Percentiles rank a stretch among this genome's conserved stretches.
Conservation (phyloP, 2,888 invertebrate species). For the Sminthurides aquaticus region DNA sequence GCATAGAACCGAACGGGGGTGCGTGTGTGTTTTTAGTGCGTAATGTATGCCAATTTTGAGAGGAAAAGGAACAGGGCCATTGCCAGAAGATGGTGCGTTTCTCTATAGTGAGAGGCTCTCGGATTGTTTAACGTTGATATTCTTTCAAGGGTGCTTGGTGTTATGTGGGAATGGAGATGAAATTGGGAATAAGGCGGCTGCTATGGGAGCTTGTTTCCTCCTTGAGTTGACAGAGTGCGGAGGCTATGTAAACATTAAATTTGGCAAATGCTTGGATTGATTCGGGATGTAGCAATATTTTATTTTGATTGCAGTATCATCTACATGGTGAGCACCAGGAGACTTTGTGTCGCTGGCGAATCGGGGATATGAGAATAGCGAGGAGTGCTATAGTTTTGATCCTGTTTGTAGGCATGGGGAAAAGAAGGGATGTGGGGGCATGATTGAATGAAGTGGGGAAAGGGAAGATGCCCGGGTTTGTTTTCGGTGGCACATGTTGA, state of each 20-base stretch:
- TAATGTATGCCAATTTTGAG: constrained; percentile 5
- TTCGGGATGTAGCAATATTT: too few species aligned
- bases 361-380: too few species aligned
- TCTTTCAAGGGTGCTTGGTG: too few species aligned
- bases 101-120: background rate
- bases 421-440: too few species aligned
- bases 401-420: too few species aligned
- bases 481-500: too few species aligned
- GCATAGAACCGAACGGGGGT: background rate
- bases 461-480: too few species aligned
- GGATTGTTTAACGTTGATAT: too few species aligned
- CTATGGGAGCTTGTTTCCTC: background rate
- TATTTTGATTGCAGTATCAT: background rate
- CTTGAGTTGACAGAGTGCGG: background rate
- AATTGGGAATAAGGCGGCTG: background rate
- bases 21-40: background rate
- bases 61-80: constrained; percentile 3
- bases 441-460: too few species aligned
- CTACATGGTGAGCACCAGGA: too few species aligned
- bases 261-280: constrained; percentile 1
- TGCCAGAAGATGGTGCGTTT: constrained; percentile 4
- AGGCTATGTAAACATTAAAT: background rate
- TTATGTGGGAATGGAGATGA: background rate
- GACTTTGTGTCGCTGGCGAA: too few species aligned
- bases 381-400: too few species aligned